Evolutionary conservation across 2,113 vertebrate genomes (phyloP).

Genomic region (Lepisosteus osseus): DNA sequence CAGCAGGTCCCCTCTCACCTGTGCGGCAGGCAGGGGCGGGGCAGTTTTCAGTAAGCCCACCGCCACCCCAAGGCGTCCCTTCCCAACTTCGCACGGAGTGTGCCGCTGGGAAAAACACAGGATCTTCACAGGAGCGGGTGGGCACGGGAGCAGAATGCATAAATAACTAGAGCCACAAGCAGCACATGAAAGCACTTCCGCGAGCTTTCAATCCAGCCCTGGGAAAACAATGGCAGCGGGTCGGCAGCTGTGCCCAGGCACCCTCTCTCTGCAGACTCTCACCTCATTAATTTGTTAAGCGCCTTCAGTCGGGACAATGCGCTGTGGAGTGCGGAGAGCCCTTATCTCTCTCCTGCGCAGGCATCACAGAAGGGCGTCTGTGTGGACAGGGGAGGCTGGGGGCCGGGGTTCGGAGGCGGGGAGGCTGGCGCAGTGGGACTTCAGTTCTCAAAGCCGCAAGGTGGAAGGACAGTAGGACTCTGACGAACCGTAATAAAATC

Average conservation of each 20-base stretch:
- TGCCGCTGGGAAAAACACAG: too few species aligned
- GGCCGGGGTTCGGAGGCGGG: too few species aligned
- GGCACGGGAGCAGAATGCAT: background rate
- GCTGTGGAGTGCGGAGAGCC: too few species aligned
- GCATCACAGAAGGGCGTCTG: background rate
- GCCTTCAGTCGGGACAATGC: background rate
- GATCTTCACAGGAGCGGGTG: background rate
- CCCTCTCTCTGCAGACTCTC: background rate
- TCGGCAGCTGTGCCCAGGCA: background rate
- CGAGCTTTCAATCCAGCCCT: background rate
- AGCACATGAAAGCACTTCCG: background rate
- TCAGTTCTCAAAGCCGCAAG: too few species aligned
- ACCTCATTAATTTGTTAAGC: background rate
- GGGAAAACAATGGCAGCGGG: background rate
- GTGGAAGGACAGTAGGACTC: too few species aligned
- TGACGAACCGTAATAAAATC: too few species aligned
- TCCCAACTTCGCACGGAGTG: too few species aligned
- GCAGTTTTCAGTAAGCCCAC: background rate
- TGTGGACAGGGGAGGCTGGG: background rate
- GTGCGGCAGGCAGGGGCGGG: too few species aligned
- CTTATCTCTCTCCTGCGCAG: background rate
- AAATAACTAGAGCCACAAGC: background rate
- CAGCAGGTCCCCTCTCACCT: too few species aligned
- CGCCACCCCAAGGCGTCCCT: too few species aligned
- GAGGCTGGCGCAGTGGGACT: too few species aligned